Base-by-base conservation (phyloP, 2,888 invertebrate species). In the Spisula solida region DNA sequence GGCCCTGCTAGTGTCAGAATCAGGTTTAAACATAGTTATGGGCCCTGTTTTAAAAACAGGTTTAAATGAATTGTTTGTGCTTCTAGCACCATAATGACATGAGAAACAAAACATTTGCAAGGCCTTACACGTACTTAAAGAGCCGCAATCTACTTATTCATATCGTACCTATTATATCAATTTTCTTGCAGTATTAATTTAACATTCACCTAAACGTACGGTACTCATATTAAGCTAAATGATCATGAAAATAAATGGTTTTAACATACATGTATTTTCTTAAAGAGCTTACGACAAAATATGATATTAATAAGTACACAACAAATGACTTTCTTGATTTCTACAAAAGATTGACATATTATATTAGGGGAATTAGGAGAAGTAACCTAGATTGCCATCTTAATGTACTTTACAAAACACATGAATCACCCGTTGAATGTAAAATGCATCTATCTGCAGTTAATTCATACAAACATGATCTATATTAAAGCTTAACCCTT, bases 281-380 rank as follows among this genome's bases (percentile, higher is more conserved):
- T 66, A 66, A 66, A 66, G 60, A 66, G 25, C 60, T 66, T 66
- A 66, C 25, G 25, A 66, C 60, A 66, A 66, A 10, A 25, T 16
- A 66, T 66, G 60, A 66, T 66, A 66, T 25, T 2, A 25, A 66
- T 41, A 41, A 41, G 41, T 41, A 41, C 41, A 25, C 25, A 5
- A 66, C 60, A 25, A n/a, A 66, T 66, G 60, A 66, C 25, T 66
- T 25, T 66, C 60, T n/a, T 66, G n/a, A n/a, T 51, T 51, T 51
- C 14, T 51, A 51, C 51, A 16, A 51, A 51, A 16, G 51, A 51
- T 16, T 51, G 41, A 41, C 41, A 41, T 41, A 41, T 2, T n/a
- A 56, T 25, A 25, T 25, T 12, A 66, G 2, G 5, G 25, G n/a
- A 66, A 66, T 66, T 25, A 25, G 20, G 25, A 66, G 60, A n/a